Evolutionary conservation across 2,888 invertebrate genomes (phyloP).

Genomic region (Caenorhabditis sp.): DNA sequence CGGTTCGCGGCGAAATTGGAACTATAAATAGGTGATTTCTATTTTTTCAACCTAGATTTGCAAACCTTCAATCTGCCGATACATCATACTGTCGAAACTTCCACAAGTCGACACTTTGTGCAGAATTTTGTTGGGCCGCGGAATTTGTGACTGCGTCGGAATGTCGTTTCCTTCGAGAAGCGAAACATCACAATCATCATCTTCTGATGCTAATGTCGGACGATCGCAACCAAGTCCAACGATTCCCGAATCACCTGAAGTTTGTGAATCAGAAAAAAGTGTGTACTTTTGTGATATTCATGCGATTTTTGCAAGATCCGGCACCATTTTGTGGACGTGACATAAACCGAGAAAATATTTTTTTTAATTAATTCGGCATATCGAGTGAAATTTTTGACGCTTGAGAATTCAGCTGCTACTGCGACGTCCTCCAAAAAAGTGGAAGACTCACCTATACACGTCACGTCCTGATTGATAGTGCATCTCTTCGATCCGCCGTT

Average conservation of each 20-base stretch:
- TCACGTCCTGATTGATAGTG: conserved; percentile 46
- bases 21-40: conserved; percentile 2
- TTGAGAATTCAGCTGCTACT: no score
- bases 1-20: conserved; percentile 47
- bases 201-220: conserved; percentile 29
- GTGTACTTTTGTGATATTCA: no score
- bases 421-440: no score
- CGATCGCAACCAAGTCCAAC: conserved; percentile 13
- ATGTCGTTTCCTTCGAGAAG: conserved; percentile 35
- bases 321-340: no score
- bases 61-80: conserved; percentile 31
- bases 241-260: conserved; percentile 36
- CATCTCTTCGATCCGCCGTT: conserved; percentile 33
- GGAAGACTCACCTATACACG: conserved; percentile 34
- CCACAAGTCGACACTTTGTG: conserved; percentile 42
- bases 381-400: no score
- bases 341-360: no score
- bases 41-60: background rate
- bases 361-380: no score
- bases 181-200: conserved; percentile 40
- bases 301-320: no score
- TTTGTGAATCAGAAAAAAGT: no score
- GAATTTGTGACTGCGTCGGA: conserved; percentile 11
- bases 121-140: conserved; percentile 14
- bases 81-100: conserved; percentile 44